These are phyloP conservation scores for Etheostoma nigrum DNA, from an alignment of 2,797 vertebrate species.

Conservation along the genomic window DNA sequence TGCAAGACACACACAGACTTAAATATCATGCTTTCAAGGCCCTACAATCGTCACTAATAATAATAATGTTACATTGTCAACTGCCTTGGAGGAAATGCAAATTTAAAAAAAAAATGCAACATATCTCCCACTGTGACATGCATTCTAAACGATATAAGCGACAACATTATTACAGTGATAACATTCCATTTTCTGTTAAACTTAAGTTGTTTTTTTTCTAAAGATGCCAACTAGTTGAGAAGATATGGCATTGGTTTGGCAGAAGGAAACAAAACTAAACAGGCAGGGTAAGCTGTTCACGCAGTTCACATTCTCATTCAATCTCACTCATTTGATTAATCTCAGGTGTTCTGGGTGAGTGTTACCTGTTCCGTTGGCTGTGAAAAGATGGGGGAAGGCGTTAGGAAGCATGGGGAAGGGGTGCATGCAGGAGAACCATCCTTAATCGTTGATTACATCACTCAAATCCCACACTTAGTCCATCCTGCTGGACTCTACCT, in stretches of 20 bases:
- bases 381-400: slow-evolving; percentile 14
- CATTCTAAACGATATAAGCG: slow-evolving; percentile 17
- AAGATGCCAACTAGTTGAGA: slow-evolving; percentile 74
- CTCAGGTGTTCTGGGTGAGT: slow-evolving; percentile 24
- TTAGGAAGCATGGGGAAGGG: slow-evolving; percentile 18
- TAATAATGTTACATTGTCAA: slow-evolving; percentile 36
- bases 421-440: slow-evolving; percentile 74
- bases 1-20: slow-evolving; percentile 45
- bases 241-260: slow-evolving; percentile 78
- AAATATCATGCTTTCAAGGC: slow-evolving; percentile 63
- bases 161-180: slow-evolving; percentile 12
- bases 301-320: slow-evolving; percentile 60
- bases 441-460: slow-evolving; percentile 53
- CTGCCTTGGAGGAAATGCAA: slow-evolving; percentile 13
- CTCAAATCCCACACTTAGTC: slow-evolving; percentile 47
- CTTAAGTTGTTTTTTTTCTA: slow-evolving; percentile 4
- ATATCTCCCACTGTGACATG: slow-evolving; percentile 61
- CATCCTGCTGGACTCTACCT: slow-evolving; percentile 55
- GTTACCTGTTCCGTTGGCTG: slow-evolving; percentile 73
- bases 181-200: slow-evolving; percentile 37
- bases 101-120: slow-evolving; percentile 56
- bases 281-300: slow-evolving; percentile 62
- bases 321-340: slow-evolving; percentile 40
- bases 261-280: slow-evolving; percentile 60
- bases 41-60: slow-evolving; percentile 22